Evolutionary conservation across 1,140 invertebrate genomes (phyloP).

Genomic region (Magallana gigas): DNA sequence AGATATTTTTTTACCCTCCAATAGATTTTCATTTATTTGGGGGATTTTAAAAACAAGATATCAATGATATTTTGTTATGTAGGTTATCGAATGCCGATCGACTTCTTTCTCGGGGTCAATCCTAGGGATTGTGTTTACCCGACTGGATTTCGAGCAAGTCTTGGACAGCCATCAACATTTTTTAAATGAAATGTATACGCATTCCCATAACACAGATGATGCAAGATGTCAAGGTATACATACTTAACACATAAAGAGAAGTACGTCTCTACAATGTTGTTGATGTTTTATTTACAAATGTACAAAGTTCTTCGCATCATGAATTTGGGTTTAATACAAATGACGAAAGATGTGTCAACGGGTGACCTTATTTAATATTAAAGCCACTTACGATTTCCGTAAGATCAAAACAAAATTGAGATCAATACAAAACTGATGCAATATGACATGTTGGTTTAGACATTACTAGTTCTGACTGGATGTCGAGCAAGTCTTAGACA

Average conservation of each 20-base stretch:
- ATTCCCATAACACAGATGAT: constrained; percentile 29
- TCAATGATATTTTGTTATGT: not conserved
- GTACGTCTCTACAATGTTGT: too few relatives aligned
- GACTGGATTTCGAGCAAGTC: not conserved
- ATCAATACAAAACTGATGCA: too few relatives aligned
- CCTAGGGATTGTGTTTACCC: not conserved
- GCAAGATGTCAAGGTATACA: not conserved
- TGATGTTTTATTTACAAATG: too few relatives aligned
- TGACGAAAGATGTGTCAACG: too few relatives aligned
- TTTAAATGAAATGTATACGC: not conserved
- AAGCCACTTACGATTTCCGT: too few relatives aligned
- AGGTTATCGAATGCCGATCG: constrained; percentile 10
- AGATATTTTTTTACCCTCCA: constrained; percentile 23
- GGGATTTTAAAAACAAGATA: constrained; percentile 33
- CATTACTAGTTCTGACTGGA: not conserved
- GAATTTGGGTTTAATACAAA: too few relatives aligned
- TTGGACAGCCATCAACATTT: constrained; percentile 14
- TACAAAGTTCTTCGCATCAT: too few relatives aligned
- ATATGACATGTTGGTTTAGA: too few relatives aligned
- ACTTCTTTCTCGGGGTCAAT: constrained; percentile 15
- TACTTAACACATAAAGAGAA: too few relatives aligned
- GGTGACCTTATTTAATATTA: too few relatives aligned
- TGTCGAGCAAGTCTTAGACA: not conserved
- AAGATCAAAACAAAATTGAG: too few relatives aligned
- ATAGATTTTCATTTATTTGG: constrained; percentile 29